Conservation (phyloP, 2,888 invertebrate genomes). For the Eupelmus urozonus region DNA sequence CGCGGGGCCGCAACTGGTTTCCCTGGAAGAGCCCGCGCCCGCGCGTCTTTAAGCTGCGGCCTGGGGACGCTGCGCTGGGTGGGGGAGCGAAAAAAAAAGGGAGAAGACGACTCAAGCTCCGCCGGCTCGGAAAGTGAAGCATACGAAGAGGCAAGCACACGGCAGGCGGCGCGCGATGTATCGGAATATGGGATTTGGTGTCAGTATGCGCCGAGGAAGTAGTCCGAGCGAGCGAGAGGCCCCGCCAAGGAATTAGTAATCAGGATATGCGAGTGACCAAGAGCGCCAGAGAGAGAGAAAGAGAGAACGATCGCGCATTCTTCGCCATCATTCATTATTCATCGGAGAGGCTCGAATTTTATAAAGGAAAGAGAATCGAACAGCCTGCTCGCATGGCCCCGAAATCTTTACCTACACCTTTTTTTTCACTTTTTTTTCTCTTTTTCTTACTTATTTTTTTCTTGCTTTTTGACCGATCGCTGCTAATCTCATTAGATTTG, state of each 20-base stretch:
- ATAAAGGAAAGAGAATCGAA: slow-evolving; percentile 11
- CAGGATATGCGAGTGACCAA: slow-evolving; percentile 66
- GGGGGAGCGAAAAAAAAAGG: slow-evolving; percentile 1
- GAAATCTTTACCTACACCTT: slow-evolving; percentile 16
- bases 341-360: slow-evolving; percentile 48
- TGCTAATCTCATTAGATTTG: slow-evolving; percentile 16
- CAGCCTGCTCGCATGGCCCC: slow-evolving; percentile 1
- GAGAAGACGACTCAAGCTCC: slow-evolving; percentile 7
- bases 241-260: slow-evolving; percentile 71
- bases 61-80: neutral
- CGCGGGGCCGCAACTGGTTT: slow-evolving; percentile 26
- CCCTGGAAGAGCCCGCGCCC: too few relatives aligned
- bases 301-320: slow-evolving; percentile 48
- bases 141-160: slow-evolving; percentile 18
- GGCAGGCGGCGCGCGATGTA: slow-evolving; percentile 56
- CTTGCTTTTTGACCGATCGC: too few relatives aligned
- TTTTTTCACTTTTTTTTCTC: neutral
- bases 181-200: slow-evolving; percentile 75
- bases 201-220: slow-evolving; percentile 72
- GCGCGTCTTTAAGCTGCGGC: too few relatives aligned
- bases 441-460: neutral
- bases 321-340: slow-evolving; percentile 63
- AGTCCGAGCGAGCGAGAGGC: slow-evolving; percentile 68
- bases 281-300: slow-evolving; percentile 5
- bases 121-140: slow-evolving; percentile 55